A percentile compares a stretch with the other conserved stretches of the same genome.
Conservation (phyloP, 1,140 invertebrate species). For the Sinonovacula constricta region DNA sequence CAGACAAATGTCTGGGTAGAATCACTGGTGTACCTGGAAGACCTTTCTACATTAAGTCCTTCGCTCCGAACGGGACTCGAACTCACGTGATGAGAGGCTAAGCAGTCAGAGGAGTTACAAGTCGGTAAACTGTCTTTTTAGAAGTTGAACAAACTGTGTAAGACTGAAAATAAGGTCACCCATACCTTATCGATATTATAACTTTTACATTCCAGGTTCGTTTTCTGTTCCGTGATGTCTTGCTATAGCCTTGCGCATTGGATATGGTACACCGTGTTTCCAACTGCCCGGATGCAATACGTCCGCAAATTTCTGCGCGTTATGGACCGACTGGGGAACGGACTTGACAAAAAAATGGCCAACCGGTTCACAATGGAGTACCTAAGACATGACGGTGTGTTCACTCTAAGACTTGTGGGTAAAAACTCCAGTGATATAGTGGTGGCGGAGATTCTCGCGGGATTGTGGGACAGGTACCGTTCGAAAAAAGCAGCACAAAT, state of each 20-base stretch:
- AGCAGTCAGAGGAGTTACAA: no score
- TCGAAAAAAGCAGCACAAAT: constrained; percentile 75
- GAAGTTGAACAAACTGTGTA: no score
- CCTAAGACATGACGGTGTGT: constrained; percentile 75
- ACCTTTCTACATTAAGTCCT: no score
- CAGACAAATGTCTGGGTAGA: no score
- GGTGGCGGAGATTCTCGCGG: constrained; percentile 75
- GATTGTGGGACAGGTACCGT: constrained; percentile 75
- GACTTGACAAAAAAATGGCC: constrained; percentile 73
- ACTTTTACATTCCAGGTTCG: constrained; percentile 64
- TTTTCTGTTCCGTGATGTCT: constrained; percentile 80
- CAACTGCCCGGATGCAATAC: constrained; percentile 75
- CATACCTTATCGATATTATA: no score
- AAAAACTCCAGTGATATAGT: constrained; percentile 78
- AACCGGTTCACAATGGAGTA: constrained; percentile 74
- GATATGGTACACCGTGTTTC: constrained; percentile 76
- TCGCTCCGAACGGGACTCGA: no score
- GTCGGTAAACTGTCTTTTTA: no score
- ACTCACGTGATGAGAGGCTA: no score
- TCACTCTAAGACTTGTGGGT: constrained; percentile 75
- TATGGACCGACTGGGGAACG: constrained; percentile 73
- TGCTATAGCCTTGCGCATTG: constrained; percentile 77
- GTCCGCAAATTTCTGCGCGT: constrained; percentile 78
- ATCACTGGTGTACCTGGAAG: no score
- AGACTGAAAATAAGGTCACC: no score